Percentiles rank a stretch among this genome's conserved stretches.
Conservation (phyloP, 2,797 vertebrate species). For the Acanthopagrus latus region DNA sequence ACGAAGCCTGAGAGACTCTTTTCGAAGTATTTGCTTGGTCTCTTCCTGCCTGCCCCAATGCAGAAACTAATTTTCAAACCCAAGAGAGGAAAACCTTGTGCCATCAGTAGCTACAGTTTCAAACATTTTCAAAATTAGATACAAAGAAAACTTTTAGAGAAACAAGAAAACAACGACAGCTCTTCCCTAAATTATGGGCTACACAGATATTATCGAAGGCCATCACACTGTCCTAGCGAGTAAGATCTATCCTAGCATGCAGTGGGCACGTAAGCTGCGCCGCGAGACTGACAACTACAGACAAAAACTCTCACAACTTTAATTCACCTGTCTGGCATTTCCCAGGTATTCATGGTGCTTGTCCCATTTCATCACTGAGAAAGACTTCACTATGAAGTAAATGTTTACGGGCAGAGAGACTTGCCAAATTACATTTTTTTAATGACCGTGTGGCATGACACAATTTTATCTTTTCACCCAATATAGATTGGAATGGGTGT, state of each 20-base stretch:
- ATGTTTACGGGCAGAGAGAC: not conserved
- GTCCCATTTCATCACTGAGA: not conserved
- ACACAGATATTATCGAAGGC: not conserved
- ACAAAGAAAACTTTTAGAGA: not conserved
- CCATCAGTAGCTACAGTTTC: not conserved
- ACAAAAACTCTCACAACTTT: slow-evolving; percentile 19
- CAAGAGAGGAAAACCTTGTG: not conserved
- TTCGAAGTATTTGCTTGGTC: slow-evolving; percentile 40
- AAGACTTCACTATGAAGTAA: slow-evolving; percentile 14
- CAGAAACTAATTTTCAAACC: too few species aligned
- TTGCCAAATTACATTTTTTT: not conserved
- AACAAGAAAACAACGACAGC: not conserved
- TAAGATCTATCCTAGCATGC: slow-evolving; percentile 28
- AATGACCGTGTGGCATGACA: not conserved
- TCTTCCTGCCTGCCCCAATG: slow-evolving; percentile 30
- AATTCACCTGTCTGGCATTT: slow-evolving; percentile 27
- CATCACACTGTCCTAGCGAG: not conserved
- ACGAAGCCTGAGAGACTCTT: slow-evolving; percentile 61
- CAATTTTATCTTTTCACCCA: slow-evolving; percentile 11
- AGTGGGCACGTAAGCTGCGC: slow-evolving; percentile 18
- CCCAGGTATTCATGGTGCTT: slow-evolving; percentile 2
- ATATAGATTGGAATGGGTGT: not conserved
- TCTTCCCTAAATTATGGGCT: not conserved
- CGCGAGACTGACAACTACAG: slow-evolving; percentile 14
- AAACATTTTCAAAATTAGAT: not conserved